A percentile compares a stretch with the other conserved stretches of the same genome.
Conservation (phyloP, 1,140 invertebrate species). For the Drosophila ananassae region DNA sequence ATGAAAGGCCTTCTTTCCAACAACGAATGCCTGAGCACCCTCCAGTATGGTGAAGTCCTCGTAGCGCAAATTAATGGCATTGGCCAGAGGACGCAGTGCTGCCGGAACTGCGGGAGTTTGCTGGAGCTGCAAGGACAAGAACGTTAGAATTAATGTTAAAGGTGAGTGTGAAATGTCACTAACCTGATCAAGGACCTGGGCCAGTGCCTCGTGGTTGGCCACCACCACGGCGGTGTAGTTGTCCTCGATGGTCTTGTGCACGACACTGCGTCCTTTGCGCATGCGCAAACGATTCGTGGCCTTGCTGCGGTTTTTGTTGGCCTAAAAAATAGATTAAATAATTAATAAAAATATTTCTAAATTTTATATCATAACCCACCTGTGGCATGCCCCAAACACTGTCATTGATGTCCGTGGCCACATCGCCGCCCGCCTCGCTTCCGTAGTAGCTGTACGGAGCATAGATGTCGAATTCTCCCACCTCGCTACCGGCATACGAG, state of each 20-base stretch:
- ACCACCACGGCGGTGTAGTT: conserved; percentile 94
- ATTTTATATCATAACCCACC: conserved; percentile 31
- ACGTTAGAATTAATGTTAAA: background rate
- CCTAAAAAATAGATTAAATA: conserved; percentile 26
- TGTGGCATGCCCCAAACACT: conserved; percentile 82
- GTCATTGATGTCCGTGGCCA: conserved; percentile 80
- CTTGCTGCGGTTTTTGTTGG: conserved; percentile 76
- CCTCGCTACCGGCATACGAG: conserved; percentile 92
- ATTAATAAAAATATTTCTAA: background rate
- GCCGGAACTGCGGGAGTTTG: conserved; percentile 87
- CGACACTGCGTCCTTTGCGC: conserved; percentile 90
- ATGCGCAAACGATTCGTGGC: conserved; percentile 88
- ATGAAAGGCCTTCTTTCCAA: conserved; percentile 89
- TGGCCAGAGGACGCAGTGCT: conserved; percentile 88
- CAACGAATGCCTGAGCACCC: conserved; percentile 85
- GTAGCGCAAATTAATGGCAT: conserved; percentile 88
- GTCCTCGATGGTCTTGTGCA: conserved; percentile 92
- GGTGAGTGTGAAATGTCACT: conserved; percentile 12
- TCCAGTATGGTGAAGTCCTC: conserved; percentile 88
- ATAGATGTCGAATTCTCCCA: conserved; percentile 90
- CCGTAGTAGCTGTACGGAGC: conserved; percentile 91
- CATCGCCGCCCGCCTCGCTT: conserved; percentile 85
- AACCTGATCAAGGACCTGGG: conserved; percentile 93
- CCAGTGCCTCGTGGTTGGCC: conserved; percentile 94
- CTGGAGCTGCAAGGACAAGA: conserved; percentile 86